A percentile compares a stretch with the other conserved stretches of the same genome.
Evolutionary conservation across 2,797 vertebrate genomes (phyloP).

Genomic region (Acrossocheilus fasciatus): DNA sequence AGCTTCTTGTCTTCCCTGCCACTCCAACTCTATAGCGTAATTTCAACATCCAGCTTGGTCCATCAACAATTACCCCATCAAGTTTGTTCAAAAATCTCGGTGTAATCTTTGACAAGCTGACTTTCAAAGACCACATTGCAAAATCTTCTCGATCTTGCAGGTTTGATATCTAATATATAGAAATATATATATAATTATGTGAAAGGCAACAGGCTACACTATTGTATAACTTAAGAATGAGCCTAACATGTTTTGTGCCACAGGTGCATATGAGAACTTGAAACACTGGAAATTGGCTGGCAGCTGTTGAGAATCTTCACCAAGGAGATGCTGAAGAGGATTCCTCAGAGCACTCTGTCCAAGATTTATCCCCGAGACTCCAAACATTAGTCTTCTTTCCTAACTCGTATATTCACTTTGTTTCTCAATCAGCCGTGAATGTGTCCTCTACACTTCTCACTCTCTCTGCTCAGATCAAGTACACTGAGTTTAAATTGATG

Average conservation of each 20-base stretch:
- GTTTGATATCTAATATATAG: too few species aligned
- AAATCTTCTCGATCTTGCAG: too few species aligned
- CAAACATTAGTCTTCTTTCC: constrained; percentile 77
- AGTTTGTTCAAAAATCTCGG: too few species aligned
- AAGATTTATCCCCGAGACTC: constrained; percentile 96
- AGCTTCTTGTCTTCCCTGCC: too few species aligned
- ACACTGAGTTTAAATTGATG: not conserved
- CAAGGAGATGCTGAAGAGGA: constrained; percentile 99
- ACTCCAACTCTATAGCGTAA: too few species aligned
- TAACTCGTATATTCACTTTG: not conserved
- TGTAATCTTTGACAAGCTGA: too few species aligned
- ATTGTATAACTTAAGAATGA: not conserved
- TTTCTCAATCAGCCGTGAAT: constrained; percentile 16
- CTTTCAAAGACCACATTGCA: too few species aligned
- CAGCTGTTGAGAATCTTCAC: constrained; percentile 97
- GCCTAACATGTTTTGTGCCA: not conserved
- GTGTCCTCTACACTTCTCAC: constrained; percentile 6
- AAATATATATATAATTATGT: not conserved
- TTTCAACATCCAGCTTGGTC: too few species aligned
- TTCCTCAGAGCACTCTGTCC: constrained; percentile 92
- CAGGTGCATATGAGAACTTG: constrained; percentile 92
- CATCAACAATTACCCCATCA: too few species aligned
- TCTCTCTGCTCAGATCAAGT: constrained; percentile 18
- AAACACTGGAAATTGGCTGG: constrained; percentile 98
- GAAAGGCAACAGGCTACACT: too few species aligned